Evolutionary conservation across 2,888 invertebrate genomes (phyloP).

Genomic region (Pristionchus arcanus): DNA sequence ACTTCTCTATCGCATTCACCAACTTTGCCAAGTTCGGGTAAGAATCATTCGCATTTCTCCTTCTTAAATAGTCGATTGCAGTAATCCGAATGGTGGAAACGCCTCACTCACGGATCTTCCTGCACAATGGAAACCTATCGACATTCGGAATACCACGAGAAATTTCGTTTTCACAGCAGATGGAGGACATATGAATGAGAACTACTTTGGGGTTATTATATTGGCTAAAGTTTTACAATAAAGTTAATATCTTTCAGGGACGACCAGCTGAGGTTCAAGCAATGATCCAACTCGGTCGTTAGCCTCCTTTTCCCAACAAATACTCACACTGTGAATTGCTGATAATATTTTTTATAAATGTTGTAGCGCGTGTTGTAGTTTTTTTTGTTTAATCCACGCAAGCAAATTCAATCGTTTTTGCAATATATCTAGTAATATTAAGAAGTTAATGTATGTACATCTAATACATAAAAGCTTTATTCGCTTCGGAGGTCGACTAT

Average conservation of each 20-base stretch:
- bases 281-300: slow-evolving; percentile 4
- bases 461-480: too few relatives aligned
- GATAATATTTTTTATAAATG: neutral
- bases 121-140: neutral
- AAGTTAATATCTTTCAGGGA: neutral
- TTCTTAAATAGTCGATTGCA: neutral
- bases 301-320: neutral
- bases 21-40: slow-evolving; percentile 50
- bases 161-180: slow-evolving; percentile 18
- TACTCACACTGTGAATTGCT: neutral
- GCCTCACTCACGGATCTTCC: neutral
- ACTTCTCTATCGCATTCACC: slow-evolving; percentile 49
- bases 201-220: neutral
- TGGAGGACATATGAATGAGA: slow-evolving; percentile 7
- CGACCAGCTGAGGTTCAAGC: neutral
- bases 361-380: too few relatives aligned
- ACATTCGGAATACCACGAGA: neutral
- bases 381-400: too few relatives aligned
- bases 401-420: too few relatives aligned
- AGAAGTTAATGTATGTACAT: too few relatives aligned
- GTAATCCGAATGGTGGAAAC: slow-evolving; percentile 8
- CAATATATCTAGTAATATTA: too few relatives aligned
- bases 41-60: neutral
- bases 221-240: neutral
- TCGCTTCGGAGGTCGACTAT: neutral